Percentiles rank a stretch among this genome's conserved stretches.
These are phyloP conservation scores for Maconellicoccus hirsutus DNA, from an alignment of 1,140 invertebrate species.

Conservation along the genomic window DNA sequence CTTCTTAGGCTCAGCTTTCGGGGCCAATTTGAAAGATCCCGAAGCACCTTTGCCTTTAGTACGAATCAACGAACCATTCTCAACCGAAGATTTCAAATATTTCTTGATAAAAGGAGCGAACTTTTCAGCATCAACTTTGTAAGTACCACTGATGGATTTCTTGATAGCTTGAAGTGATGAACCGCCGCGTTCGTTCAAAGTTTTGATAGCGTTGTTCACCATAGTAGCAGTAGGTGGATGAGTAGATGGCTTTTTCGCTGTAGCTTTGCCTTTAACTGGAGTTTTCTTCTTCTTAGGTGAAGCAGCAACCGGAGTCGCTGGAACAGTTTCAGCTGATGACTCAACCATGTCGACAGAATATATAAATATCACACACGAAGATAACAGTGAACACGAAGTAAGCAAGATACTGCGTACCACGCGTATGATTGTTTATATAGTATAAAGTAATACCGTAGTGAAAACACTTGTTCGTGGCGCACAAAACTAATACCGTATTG, in stretches of 20 bases:
- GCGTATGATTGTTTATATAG: not conserved
- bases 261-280: slow-evolving; percentile 27
- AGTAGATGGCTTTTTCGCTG: slow-evolving; percentile 26
- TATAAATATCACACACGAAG: not conserved
- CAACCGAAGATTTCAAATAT: slow-evolving; percentile 36
- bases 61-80: slow-evolving; percentile 33
- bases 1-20: slow-evolving; percentile 3
- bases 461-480: not conserved
- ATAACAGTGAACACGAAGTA: not conserved
- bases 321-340: not conserved
- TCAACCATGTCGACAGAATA: not conserved
- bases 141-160: slow-evolving; percentile 39
- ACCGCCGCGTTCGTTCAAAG: slow-evolving; percentile 40
- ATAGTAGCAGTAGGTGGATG: slow-evolving; percentile 31
- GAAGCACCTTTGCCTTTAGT: slow-evolving; percentile 38
- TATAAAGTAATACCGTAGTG: not conserved
- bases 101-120: slow-evolving; percentile 35
- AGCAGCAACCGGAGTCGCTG: slow-evolving; percentile 23
- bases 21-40: slow-evolving; percentile 36
- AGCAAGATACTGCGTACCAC: not conserved
- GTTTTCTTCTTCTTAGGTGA: slow-evolving; percentile 23
- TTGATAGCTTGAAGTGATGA: slow-evolving; percentile 43
- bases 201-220: slow-evolving; percentile 40
- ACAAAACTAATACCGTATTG: not conserved
- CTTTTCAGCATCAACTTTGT: slow-evolving; percentile 35